Evolutionary conservation across 2,797 vertebrate genomes (phyloP), one percentile per base, ranked within the genome.

Genomic region (Acestrorhynchus altus): DNA sequence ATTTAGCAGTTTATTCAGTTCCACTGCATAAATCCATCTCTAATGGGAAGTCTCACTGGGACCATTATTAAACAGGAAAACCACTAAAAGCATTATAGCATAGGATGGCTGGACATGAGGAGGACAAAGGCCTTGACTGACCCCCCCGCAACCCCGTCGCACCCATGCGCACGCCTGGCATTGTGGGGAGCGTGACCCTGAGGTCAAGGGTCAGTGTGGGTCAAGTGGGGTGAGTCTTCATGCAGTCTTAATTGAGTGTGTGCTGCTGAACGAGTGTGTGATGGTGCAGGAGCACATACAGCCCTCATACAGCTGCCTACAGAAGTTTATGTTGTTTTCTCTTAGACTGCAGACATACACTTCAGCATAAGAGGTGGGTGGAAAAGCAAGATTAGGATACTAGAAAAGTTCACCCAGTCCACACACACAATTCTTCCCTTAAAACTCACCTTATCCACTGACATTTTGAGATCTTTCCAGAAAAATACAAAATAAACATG

Each of bases 31-130:
- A 82, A 87, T 83, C 78, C 86, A 52, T 54, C 81, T 47, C 83
- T 90, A 90, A 91, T 86, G 88, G 91, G 87, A 80, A 82, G 87
- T 90, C 87, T 90, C 90, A 67, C 81, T 20, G 86, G 85, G 87
- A 76, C 86, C 82, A 89, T 90, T 89, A 91, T 84, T 57, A 74
- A 85, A 87, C 74, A 85, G 80, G 79, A 87, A 90, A 91, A 89
- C 88, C 86, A 88, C 89, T 90, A 91, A 92, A 91, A 88, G 83
- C 85, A 84, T 84, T 84, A 88, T 87, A 87, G 87, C 72, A 78
- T 75, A 86, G 88, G 74, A 81, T 84, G 74, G 87, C 83, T 86
- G 92, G 92, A 93, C 91, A 91, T 80, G 83, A n/a, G 61, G 4
- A 22, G 77, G 49, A 90, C 86, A 91, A 92, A 86, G 90, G 81